These are phyloP conservation scores for Bryconaethiops microstoma DNA, from an alignment of 2,797 vertebrate species.

Conservation along the genomic window DNA sequence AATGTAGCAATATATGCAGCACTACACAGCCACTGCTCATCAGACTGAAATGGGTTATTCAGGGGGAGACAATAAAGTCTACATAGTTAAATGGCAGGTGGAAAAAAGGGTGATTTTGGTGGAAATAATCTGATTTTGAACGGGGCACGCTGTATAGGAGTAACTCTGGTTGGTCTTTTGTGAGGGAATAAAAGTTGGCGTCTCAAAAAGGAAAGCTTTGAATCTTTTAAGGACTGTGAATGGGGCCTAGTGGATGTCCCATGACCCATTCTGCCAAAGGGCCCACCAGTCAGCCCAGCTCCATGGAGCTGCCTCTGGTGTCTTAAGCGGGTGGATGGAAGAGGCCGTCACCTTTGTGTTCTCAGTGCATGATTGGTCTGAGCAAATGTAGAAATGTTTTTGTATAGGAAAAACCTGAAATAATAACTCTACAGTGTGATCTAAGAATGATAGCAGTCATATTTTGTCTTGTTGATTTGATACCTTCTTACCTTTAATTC, in stretches of 20 bases:
- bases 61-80: conserved; percentile 83
- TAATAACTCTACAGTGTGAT: background rate
- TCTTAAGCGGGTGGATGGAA: conserved; percentile 36
- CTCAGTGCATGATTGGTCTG: conserved; percentile 43
- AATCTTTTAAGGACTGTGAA: conserved; percentile 79
- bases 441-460: background rate
- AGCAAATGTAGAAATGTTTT: conserved; percentile 11
- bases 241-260: conserved; percentile 76
- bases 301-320: conserved; percentile 52
- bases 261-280: conserved; percentile 69
- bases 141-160: conserved; percentile 73
- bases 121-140: conserved; percentile 98
- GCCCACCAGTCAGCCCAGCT: conserved; percentile 65
- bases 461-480: background rate
- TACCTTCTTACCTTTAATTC: background rate
- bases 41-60: conserved; percentile 88
- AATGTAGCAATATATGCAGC: conserved; percentile 86
- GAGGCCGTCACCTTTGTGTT: conserved; percentile 8
- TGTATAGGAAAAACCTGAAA: background rate
- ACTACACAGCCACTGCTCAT: conserved; percentile 85
- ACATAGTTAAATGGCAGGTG: conserved; percentile 95
- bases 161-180: conserved; percentile 84
- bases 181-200: conserved; percentile 81
- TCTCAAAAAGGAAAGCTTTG: conserved; percentile 80
- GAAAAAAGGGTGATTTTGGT: conserved; percentile 88